Base-by-base conservation (phyloP, 2,797 vertebrate genomes). In the Gadopsis bispinosus region DNA sequence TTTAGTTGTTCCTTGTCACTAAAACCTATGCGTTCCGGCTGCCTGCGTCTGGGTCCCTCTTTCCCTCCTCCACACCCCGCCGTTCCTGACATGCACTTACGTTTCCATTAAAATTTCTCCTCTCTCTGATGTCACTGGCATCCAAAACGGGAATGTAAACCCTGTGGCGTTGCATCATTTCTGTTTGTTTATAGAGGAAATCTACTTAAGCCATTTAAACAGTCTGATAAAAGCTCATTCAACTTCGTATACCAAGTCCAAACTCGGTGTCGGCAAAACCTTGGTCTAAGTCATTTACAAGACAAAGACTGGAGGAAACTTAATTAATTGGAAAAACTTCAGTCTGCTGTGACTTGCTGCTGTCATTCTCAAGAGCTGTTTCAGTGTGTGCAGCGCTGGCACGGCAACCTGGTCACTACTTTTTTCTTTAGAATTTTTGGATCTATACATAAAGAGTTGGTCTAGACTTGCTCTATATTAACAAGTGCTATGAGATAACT, bases 151-250 rank as follows among this genome's bases (percentile, higher is more conserved):
- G 11, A 20, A 54, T 6, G 4, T 53, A 35, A 55, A 31, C 9
- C 22, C 37, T 7, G 31, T 47, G 4, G 17, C 50, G 71, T 65
- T 31, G 4, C 43, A 51, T 66, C 47, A 26, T 3, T 26, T 47
- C 75, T 71, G 60, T 76, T 81, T 79, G 55, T 85, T 68, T 80
- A 69, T 33, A 10, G 35, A 53, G 2, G 61, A 54, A 70, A 75
- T 80, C 79, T 51, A 7, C 33, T 47, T 56, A 41, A 74, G 54
- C 77, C 26, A 51, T 75, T 83, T 66, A 75, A 86, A 85, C 81
- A 77, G 51, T 77, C 26, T 26, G 26, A 26, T 26, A 26, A 26
- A 26, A 26, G 26, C 26, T 26, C 26, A 26, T 26, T 26, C 26
- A 26, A 26, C 26, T 26, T 26, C 26, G 26, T 26, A 26, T 41